Conservation (phyloP, 1,140 invertebrate genomes). For the Papilio xuthus region DNA sequence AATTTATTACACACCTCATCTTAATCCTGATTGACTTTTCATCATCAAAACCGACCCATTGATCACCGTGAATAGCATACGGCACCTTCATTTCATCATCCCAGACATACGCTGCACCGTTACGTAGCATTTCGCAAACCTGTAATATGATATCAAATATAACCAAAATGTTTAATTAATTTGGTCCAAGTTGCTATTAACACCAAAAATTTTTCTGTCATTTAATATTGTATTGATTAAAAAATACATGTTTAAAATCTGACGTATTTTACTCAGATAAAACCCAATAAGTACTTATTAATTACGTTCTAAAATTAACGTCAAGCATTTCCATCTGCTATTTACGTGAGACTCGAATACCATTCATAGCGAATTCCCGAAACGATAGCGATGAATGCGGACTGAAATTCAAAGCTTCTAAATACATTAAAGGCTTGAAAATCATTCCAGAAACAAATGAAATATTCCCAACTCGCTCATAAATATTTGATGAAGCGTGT, state of each 20-base stretch:
- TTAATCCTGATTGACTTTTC: constrained; percentile 93
- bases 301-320: constrained; percentile 14
- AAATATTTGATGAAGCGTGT: constrained; percentile 23
- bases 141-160: constrained; percentile 58
- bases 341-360: constrained; percentile 12
- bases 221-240: no score
- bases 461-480: constrained; percentile 15
- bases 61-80: constrained; percentile 93
- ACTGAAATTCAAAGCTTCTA: constrained; percentile 22
- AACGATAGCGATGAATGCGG: constrained; percentile 16
- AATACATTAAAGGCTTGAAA: constrained; percentile 24
- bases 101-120: constrained; percentile 96
- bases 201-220: no score
- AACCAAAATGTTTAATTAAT: background rate
- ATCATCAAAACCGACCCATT: constrained; percentile 98
- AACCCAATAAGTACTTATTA: constrained; percentile 12
- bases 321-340: background rate
- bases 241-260: no score
- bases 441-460: constrained; percentile 33
- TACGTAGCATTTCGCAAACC: constrained; percentile 95
- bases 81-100: constrained; percentile 98
- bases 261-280: constrained; percentile 30
- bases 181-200: no score
- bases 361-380: constrained; percentile 27
- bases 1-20: constrained; percentile 86